These are phyloP conservation scores for Lepidurus couesii DNA, from an alignment of 1,140 invertebrate species.

Conservation along the genomic window DNA sequence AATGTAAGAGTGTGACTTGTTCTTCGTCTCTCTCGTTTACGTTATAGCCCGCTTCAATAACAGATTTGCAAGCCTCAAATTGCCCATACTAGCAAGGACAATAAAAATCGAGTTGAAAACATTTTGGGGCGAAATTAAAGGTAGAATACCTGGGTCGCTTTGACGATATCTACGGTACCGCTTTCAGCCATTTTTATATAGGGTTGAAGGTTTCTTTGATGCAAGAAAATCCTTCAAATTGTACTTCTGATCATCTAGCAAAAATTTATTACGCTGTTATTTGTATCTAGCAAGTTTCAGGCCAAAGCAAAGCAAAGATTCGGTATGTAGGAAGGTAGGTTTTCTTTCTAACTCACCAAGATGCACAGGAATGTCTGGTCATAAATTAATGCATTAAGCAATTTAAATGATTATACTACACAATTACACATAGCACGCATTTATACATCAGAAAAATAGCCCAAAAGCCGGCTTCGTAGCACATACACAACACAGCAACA, in stretches of 20 bases:
- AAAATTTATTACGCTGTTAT: not conserved
- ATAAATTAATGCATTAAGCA: not conserved
- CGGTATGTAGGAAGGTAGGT: not conserved
- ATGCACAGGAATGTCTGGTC: not conserved
- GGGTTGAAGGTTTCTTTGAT: not conserved
- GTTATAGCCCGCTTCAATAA: constrained; percentile 81
- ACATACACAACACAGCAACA: not conserved
- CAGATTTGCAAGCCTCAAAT: constrained; percentile 70
- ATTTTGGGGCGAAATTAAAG: not conserved
- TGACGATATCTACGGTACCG: constrained; percentile 74
- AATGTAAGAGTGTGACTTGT: constrained; percentile 94
- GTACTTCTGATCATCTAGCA: constrained; percentile 6
- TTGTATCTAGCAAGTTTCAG: not conserved
- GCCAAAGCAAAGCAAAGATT: not conserved
- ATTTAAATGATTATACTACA: not conserved
- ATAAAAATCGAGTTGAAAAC: constrained; percentile 32
- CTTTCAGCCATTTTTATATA: not conserved
- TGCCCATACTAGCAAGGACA: constrained; percentile 67
- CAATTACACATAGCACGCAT: not conserved
- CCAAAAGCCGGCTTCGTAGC: not conserved
- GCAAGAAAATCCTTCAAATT: not conserved
- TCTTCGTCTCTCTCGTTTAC: constrained; percentile 84
- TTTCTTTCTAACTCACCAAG: not conserved
- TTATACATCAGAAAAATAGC: not conserved
- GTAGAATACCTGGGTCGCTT: constrained; percentile 71